These are phyloP conservation scores for Homarus gammarus DNA, from an alignment of 2,888 invertebrate species.

Conservation along the genomic window DNA sequence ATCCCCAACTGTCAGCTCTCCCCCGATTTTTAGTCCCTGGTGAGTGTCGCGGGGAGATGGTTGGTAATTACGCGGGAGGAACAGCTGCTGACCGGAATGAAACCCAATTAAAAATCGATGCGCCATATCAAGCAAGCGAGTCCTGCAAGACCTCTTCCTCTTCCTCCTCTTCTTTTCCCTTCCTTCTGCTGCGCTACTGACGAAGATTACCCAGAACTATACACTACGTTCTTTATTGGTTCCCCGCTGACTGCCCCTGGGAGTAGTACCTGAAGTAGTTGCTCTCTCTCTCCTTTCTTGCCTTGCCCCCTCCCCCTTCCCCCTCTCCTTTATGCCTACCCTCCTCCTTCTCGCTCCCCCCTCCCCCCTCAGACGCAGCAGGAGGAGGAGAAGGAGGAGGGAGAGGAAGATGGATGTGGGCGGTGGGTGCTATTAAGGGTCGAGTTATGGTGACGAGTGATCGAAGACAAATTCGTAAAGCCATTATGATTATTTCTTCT, in stretches of 20 bases:
- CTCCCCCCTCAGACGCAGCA: neutral
- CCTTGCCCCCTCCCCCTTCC: neutral
- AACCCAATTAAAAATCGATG: constrained; percentile 70
- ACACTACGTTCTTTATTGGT: too few species aligned
- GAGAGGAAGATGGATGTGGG: too few species aligned
- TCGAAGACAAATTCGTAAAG: too few species aligned
- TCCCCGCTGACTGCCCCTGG: neutral
- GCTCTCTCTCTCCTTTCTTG: neutral
- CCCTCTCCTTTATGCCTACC: neutral
- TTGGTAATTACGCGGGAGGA: constrained; percentile 66
- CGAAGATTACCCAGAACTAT: too few species aligned
- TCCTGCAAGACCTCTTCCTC: neutral
- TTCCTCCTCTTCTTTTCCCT: neutral
- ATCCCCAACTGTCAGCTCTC: constrained; percentile 45
- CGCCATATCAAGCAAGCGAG: constrained; percentile 61
- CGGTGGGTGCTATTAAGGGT: too few species aligned
- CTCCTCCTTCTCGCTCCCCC: neutral
- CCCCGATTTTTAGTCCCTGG: constrained; percentile 64
- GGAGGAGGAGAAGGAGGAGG: too few species aligned
- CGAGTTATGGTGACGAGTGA: too few species aligned
- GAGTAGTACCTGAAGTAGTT: too few species aligned
- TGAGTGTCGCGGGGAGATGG: constrained; percentile 66
- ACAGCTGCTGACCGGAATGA: constrained; percentile 71
- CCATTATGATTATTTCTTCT: too few species aligned
- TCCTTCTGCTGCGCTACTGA: neutral